Conservation (phyloP, 1,140 invertebrate genomes). For the Araneus ventricosus region DNA sequence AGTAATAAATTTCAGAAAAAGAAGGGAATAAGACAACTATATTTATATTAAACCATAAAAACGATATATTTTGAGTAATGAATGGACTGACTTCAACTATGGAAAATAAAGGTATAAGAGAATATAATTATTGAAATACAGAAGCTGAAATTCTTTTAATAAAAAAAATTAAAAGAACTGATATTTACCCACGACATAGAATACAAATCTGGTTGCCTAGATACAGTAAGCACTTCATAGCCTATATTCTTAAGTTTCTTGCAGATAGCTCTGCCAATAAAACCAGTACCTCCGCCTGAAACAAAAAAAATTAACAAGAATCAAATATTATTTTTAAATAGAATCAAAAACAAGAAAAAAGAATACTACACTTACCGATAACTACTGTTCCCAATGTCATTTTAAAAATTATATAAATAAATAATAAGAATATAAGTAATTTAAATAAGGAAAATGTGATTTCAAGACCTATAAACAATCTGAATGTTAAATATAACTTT, state of each 20-base stretch:
- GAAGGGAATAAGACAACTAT: too few species aligned
- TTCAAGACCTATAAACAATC: too few species aligned
- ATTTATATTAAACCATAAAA: too few species aligned
- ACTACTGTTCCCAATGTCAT: conserved; percentile 62
- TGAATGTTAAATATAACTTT: neutral
- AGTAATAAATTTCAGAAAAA: too few species aligned
- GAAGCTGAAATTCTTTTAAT: too few species aligned
- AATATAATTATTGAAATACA: too few species aligned
- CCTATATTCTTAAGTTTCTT: conserved; percentile 85
- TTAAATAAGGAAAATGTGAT: too few species aligned
- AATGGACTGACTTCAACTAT: too few species aligned
- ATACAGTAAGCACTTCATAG: conserved; percentile 88
- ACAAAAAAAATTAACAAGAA: conserved; percentile 66
- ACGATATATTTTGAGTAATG: too few species aligned
- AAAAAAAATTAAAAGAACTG: neutral
- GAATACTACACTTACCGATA: conserved; percentile 26
- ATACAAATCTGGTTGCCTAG: conserved; percentile 87
- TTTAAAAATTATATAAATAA: neutral
- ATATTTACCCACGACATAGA: conserved; percentile 88
- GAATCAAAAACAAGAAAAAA: neutral
- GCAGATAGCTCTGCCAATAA: conserved; percentile 88
- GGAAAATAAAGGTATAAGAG: too few species aligned
- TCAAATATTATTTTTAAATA: neutral
- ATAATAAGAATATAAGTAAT: too few species aligned
- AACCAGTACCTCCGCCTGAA: conserved; percentile 94